Conservation (phyloP, 2,888 invertebrate species). For the Oeneis ivallda region DNA sequence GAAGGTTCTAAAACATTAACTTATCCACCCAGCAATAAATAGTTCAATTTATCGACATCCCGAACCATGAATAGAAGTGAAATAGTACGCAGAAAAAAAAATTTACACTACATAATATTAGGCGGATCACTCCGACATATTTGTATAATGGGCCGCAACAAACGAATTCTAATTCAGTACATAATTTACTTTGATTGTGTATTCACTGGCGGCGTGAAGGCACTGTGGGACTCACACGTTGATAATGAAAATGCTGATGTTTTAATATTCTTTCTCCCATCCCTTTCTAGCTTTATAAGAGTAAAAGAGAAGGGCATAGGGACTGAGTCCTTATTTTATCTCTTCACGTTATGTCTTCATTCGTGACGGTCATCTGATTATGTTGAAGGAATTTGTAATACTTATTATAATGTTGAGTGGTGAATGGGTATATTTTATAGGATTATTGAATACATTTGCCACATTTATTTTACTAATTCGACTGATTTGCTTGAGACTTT, state of each 20-base stretch:
- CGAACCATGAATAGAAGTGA: slow-evolving; percentile 36
- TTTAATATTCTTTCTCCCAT: slow-evolving; percentile 51
- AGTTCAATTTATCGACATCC: slow-evolving; percentile 39
- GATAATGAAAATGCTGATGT: slow-evolving; percentile 66
- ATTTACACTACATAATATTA: slow-evolving; percentile 37
- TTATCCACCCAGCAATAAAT: slow-evolving; percentile 33
- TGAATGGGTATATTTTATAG: slow-evolving; percentile 38
- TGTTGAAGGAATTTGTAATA: slow-evolving; percentile 45
- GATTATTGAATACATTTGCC: slow-evolving; percentile 35
- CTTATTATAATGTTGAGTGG: slow-evolving; percentile 33
- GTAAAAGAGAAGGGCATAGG: slow-evolving; percentile 24
- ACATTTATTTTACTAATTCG: slow-evolving; percentile 20
- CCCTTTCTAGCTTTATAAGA: slow-evolving; percentile 45
- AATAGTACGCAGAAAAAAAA: slow-evolving; percentile 28
- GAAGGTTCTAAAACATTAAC: background rate
- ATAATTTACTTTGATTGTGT: slow-evolving; percentile 65
- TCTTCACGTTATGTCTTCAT: slow-evolving; percentile 49
- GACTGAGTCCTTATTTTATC: slow-evolving; percentile 37
- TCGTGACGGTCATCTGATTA: slow-evolving; percentile 67
- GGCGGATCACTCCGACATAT: slow-evolving; percentile 41
- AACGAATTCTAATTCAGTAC: slow-evolving; percentile 60
- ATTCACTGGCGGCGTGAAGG: slow-evolving; percentile 59
- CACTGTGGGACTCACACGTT: slow-evolving; percentile 67
- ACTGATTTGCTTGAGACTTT: background rate
- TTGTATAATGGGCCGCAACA: slow-evolving; percentile 44